Base-by-base conservation (phyloP, 2,113 vertebrate genomes). In the Oryzias melastigma region DNA sequence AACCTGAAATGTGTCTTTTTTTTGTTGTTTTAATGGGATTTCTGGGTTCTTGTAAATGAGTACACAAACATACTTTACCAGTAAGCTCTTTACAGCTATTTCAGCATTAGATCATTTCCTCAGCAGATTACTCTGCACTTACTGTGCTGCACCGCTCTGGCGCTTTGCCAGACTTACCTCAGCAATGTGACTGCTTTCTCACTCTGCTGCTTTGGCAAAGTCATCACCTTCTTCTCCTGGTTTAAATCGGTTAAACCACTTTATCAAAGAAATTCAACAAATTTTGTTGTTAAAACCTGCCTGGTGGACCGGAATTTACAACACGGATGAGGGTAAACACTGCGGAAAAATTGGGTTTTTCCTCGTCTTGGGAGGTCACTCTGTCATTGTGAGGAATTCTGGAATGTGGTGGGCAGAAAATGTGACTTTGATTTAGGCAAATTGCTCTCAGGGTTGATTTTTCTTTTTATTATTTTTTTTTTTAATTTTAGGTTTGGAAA, bases 61-160 rank as follows among this genome's bases (percentile, higher is more conserved):
- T 10, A 35, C 8, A 35, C 35, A 35, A 35, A 35, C 35, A 35
- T 12, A 35, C 35, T 35, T 12, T 35, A 40, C 29, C 22, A 49
- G 50, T 59, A 43, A 57, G 69, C 29, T 47, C 1, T 55, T 66
- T 20, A 24, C 49, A 62, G 45, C 14, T 27, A n/a, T 29, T 29
- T 68, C 62, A 75, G 67, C 53, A 45, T 48, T 5, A 41, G 48
- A 58, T 54, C n/a, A 35, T 52, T 40, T 63, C 50, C 44, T 52
- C 19, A 20, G 4, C 60, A 40, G 44, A 25, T 6, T n/a, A 52
- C 12, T 27, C 40, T 22, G 20, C 22, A 40, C 27, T 16, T 16
- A n/a, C 22, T 17, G 22, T 46, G 17, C 42, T 56, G n/a, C 25
- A 57, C 47, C 47, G 51, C 4, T n/a, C 29, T 53, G 67, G 67